Conservation (phyloP, 2,797 vertebrate genomes). For the Pseudochirops corinnae region DNA sequence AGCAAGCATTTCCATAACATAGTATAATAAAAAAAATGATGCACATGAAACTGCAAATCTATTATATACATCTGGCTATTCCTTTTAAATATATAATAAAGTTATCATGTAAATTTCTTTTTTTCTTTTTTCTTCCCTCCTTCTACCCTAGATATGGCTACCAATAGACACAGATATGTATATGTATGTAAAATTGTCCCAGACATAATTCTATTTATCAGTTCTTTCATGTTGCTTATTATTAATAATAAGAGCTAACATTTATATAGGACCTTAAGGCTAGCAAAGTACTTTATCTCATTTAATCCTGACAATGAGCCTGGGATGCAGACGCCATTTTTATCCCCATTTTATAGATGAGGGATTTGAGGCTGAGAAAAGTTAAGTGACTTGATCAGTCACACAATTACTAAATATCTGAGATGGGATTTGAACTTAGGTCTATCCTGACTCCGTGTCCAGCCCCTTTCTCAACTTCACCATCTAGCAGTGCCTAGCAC, state of each 20-base stretch:
- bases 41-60: background rate
- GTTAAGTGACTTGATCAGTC: background rate
- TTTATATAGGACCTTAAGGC: background rate
- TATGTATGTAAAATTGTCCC: background rate
- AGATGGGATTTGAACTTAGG: background rate
- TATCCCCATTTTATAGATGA: background rate
- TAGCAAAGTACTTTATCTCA: background rate
- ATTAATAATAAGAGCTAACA: background rate
- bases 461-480: background rate
- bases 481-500: no score
- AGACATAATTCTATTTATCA: no score
- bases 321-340: background rate
- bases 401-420: background rate
- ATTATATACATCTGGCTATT: background rate
- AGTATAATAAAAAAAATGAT: background rate
- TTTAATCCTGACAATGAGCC: background rate
- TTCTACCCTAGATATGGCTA: background rate
- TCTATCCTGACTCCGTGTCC: background rate
- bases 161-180: background rate
- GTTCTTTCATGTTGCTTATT: background rate
- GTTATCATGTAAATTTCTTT: background rate
- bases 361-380: background rate
- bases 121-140: background rate
- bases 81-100: background rate
- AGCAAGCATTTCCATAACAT: no score